Evolutionary conservation across 2,113 vertebrate species (phyloP), one percentile per base, ranked within the genome.

Genomic region (Tylochromis polylepis): DNA sequence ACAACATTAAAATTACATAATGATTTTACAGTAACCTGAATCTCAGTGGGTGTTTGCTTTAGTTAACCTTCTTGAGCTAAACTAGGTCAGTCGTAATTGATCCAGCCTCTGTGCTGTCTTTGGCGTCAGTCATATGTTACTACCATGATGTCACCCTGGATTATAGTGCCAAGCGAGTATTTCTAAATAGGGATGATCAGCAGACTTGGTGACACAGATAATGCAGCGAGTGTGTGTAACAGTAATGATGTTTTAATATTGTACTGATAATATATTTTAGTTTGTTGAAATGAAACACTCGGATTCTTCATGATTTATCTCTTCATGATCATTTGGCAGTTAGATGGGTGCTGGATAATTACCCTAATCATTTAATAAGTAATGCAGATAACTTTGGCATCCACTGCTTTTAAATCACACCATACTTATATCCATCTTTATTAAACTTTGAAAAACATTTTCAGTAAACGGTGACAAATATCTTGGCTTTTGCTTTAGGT

Each of bases 61-160:
- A 62, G 14, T 72, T 41, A 53, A 29, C 15, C 29, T 29, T n/a
- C 56, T 20, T 5, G 29, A 60, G 57, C 65, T 85, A 60, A 87
- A 78, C n/a, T 51, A 34, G 59, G 59, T 58, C 77, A 60, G 75
- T 22, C 0, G 27, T 77, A 83, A 55, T 70, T 53, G 72, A 85
- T 46, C 38, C 29, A 59, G 34, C 36, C 31, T 79, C 51, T 9
- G 20, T 12, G 81, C 81, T 49, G 77, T 59, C 57, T 88, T 34
- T 83, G 58, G 53, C 20, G 31, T 55, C 65, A 75, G 85, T 86
- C 53, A 81, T 80, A 56, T 85, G 78, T 83, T 55, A 46, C 84
- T 82, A 49, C 55, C 57, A 67, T 88, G 88, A 87, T 70, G 88
- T 90, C 88, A 90, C 79, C 60, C 55, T 51, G 65, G 83, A 85